These are phyloP conservation scores for Enteromius fasciolatus DNA, from an alignment of 2,797 vertebrate genomes.

Conservation along the genomic window DNA sequence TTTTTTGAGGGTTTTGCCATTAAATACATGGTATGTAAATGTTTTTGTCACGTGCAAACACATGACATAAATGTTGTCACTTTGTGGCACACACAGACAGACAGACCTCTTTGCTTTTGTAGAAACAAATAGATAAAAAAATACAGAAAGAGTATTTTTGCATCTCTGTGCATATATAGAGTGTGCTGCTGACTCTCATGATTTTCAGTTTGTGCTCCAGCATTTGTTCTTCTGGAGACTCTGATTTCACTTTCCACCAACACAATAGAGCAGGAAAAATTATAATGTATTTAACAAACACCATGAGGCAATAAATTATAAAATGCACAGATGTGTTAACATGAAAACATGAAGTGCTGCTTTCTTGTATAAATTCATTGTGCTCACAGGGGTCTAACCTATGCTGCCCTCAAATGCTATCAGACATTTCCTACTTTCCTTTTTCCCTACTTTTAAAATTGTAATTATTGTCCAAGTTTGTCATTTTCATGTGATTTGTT, in stretches of 20 bases:
- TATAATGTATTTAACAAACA: neutral
- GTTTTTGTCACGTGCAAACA: neutral
- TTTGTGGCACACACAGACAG: neutral
- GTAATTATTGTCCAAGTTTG: neutral
- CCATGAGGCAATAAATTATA: neutral
- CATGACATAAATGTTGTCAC: neutral
- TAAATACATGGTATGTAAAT: neutral
- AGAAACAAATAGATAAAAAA: neutral
- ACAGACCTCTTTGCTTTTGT: neutral
- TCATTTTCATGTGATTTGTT: neutral
- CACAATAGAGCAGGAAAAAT: neutral
- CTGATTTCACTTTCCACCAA: constrained; percentile 5
- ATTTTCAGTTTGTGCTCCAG: constrained; percentile 17
- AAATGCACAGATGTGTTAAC: neutral
- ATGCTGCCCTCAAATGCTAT: neutral
- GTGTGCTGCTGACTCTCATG: constrained; percentile 1
- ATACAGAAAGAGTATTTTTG: neutral
- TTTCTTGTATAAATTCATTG: neutral
- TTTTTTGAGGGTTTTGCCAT: neutral
- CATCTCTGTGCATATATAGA: neutral
- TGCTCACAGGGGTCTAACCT: neutral
- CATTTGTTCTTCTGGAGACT: constrained; percentile 1
- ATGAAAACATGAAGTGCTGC: neutral
- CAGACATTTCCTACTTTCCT: neutral
- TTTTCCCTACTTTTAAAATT: neutral